phyloP scores from a whole-genome alignment of 2,113 vertebrate genomes.

The Petrocephalus zakoni region DNA sequence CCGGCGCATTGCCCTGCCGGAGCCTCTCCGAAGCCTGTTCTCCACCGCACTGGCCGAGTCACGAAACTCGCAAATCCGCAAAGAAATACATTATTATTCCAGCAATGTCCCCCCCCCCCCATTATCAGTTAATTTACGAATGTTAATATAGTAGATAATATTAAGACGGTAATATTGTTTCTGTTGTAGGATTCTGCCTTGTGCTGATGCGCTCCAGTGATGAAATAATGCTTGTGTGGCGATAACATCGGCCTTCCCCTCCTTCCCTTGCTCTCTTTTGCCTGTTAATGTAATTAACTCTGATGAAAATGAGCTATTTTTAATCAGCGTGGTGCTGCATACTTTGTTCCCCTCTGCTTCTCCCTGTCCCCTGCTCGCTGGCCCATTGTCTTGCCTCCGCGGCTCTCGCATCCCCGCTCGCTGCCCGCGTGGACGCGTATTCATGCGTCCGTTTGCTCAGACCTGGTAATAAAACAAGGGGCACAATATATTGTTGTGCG shows the following conservation, averaged over 20 bases:
- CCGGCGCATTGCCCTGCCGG: not conserved
- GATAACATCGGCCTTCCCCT: conserved; percentile 46
- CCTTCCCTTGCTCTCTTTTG: conserved; percentile 34
- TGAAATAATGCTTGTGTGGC: conserved; percentile 28
- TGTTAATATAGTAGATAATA: conserved; percentile 35
- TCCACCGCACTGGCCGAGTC: not conserved
- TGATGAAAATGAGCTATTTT: conserved; percentile 55
- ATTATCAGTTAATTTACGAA: conserved; percentile 22
- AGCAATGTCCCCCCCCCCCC: not conserved
- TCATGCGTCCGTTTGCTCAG: conserved; percentile 8
- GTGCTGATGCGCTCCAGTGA: conserved; percentile 38
- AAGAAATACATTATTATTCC: conserved; percentile 18
- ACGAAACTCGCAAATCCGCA: not conserved
- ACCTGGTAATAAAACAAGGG: not conserved
- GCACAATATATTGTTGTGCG: not conserved
- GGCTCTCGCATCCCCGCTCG: not conserved
- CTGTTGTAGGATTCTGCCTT: conserved; percentile 32
- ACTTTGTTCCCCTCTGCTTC: conserved; percentile 50
- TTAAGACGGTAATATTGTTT: conserved; percentile 28
- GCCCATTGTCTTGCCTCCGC: conserved; percentile 28
- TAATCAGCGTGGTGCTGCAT: conserved; percentile 52
- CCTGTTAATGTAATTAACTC: conserved; percentile 60
- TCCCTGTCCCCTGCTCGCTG: conserved; percentile 38
- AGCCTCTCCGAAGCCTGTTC: not conserved
- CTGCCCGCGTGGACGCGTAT: not conserved